Percentiles rank a stretch among this genome's conserved stretches.
Evolutionary conservation across 2,888 invertebrate species (phyloP).

Genomic region (Stenchaetothrips biformis): DNA sequence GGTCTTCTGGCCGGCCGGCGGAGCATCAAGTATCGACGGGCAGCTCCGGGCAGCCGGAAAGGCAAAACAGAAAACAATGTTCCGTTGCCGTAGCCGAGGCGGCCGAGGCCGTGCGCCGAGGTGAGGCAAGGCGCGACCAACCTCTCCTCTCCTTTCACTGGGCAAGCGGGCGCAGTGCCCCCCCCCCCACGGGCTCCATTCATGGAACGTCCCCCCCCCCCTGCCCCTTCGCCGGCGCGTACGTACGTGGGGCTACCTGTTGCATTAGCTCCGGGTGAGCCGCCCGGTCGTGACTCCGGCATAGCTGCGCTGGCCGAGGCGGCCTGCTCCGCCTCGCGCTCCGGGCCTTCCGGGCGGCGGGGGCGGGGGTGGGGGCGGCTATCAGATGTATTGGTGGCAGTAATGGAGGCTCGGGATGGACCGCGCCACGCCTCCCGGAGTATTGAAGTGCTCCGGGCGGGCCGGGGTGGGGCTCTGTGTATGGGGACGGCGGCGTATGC

Average conservation of each 20-base stretch:
- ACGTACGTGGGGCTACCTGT: conserved; percentile 10
- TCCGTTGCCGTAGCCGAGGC: background rate
- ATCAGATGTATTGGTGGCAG: conserved; percentile 7
- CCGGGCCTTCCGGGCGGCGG: too few relatives aligned
- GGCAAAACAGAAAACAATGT: conserved; percentile 21
- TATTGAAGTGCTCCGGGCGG: background rate
- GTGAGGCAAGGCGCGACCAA: background rate
- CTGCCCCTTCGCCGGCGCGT: background rate
- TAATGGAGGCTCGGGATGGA: background rate
- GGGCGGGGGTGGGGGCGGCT: background rate
- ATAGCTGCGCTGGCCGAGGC: background rate
- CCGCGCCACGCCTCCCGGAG: background rate
- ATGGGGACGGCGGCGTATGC: too few relatives aligned
- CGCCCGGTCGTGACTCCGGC: background rate
- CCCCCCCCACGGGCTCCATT: background rate
- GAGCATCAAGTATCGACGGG: background rate
- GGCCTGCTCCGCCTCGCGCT: background rate
- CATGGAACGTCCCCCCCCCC: conserved; percentile 1
- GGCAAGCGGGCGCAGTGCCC: background rate
- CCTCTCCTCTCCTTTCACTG: conserved; percentile 21
- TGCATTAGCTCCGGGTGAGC: background rate
- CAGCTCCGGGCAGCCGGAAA: background rate
- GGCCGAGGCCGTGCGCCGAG: background rate
- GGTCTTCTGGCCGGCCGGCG: too few relatives aligned
- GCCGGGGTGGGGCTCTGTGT: too few relatives aligned